These are phyloP conservation scores for Blastobasis adustella DNA, from an alignment of 2,888 invertebrate species.

Conservation along the genomic window DNA sequence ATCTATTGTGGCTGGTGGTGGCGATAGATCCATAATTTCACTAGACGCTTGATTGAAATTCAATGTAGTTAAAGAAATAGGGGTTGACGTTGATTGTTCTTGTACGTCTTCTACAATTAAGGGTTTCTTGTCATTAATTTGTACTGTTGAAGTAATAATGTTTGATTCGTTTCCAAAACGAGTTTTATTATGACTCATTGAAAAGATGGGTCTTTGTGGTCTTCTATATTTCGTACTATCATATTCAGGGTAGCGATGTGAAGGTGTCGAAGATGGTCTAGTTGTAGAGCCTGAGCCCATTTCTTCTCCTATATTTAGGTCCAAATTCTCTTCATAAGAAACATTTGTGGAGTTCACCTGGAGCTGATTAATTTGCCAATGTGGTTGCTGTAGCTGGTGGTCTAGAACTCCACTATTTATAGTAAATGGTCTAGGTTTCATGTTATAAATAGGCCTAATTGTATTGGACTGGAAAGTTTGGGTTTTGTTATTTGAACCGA, in stretches of 20 bases:
- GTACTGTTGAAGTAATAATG: slow-evolving; percentile 66
- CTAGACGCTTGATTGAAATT: slow-evolving; percentile 46
- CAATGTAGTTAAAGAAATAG: slow-evolving; percentile 42
- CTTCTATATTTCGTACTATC: slow-evolving; percentile 32
- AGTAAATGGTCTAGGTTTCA: slow-evolving; percentile 62
- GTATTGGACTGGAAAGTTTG: slow-evolving; percentile 46
- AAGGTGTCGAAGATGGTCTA: slow-evolving; percentile 29
- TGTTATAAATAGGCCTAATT: slow-evolving; percentile 49
- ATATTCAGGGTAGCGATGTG: slow-evolving; percentile 21
- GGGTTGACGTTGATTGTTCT: slow-evolving; percentile 43
- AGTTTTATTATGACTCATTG: slow-evolving; percentile 28
- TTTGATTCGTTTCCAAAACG: slow-evolving; percentile 41
- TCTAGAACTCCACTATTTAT: slow-evolving; percentile 48
- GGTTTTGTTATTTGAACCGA: slow-evolving; percentile 43
- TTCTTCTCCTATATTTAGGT: slow-evolving; percentile 65
- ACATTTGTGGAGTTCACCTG: slow-evolving; percentile 54
- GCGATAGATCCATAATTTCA: slow-evolving; percentile 66
- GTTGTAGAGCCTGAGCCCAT: slow-evolving; percentile 31
- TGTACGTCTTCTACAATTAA: slow-evolving; percentile 47
- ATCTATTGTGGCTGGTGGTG: slow-evolving; percentile 63
- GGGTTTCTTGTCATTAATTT: slow-evolving; percentile 62
- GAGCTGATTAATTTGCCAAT: slow-evolving; percentile 67
- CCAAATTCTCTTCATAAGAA: slow-evolving; percentile 57
- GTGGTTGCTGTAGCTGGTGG: slow-evolving; percentile 64
- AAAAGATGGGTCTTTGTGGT: slow-evolving; percentile 35